Percentiles rank a stretch among this genome's conserved stretches.
These are phyloP conservation scores for Scaptomyza polygonia DNA, from an alignment of 2,888 invertebrate genomes.

Conservation along the genomic window DNA sequence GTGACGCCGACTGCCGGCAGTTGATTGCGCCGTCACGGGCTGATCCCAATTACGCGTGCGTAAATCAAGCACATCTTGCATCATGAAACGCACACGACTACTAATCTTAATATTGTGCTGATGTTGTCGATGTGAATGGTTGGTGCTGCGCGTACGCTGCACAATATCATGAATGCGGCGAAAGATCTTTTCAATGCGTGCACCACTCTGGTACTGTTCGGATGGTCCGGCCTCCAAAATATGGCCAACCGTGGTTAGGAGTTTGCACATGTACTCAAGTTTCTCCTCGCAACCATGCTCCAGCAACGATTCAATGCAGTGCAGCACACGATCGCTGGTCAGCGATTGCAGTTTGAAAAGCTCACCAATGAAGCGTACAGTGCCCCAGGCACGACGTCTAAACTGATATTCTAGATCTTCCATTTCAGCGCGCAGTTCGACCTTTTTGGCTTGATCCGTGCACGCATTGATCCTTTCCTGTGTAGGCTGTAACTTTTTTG, in stretches of 20 bases:
- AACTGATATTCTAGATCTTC: constrained; percentile 83
- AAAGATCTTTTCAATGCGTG: constrained; percentile 78
- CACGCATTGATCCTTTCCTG: constrained; percentile 71
- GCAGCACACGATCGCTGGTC: constrained; percentile 75
- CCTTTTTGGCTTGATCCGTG: constrained; percentile 70
- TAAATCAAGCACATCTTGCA: constrained; percentile 82
- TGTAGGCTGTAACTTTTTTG: constrained; percentile 77
- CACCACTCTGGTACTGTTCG: constrained; percentile 57
- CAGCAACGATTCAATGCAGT: constrained; percentile 77
- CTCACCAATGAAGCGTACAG: constrained; percentile 83
- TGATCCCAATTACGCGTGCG: constrained; percentile 81
- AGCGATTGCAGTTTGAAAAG: constrained; percentile 80
- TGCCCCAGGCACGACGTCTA: constrained; percentile 83
- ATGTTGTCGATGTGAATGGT: constrained; percentile 37
- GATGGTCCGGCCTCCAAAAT: constrained; percentile 68
- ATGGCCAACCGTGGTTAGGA: constrained; percentile 81
- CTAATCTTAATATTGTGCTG: constrained; percentile 74
- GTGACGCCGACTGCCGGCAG: constrained; percentile 36
- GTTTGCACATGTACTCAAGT: constrained; percentile 82
- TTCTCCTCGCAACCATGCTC: constrained; percentile 82
- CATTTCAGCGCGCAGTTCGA: constrained; percentile 80
- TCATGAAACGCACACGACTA: constrained; percentile 83
- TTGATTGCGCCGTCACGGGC: constrained; percentile 33
- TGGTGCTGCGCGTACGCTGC: constrained; percentile 57
- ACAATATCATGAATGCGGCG: constrained; percentile 74